Conservation (phyloP, 1,140 invertebrate species). For the Philotrypesis tridentata region DNA sequence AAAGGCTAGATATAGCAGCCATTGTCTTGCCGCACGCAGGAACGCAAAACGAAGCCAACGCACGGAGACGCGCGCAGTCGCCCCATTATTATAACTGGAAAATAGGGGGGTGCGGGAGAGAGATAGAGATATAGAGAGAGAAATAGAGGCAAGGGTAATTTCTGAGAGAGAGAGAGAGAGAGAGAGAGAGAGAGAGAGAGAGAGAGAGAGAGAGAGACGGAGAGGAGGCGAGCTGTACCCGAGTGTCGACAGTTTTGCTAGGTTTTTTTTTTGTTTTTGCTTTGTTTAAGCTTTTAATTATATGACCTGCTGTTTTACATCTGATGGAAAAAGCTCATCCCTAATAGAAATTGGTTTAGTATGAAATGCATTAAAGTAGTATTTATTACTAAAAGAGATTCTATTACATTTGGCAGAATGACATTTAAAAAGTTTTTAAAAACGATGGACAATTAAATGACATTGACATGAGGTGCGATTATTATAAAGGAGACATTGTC, state of each 20-base stretch:
- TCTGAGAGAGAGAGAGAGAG: not conserved
- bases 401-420: too few species aligned
- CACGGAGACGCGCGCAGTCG: conserved; percentile 45
- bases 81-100: conserved; percentile 63
- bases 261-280: not conserved
- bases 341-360: too few species aligned
- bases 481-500: too few species aligned
- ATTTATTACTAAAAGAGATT: too few species aligned
- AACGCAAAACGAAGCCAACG: conserved; percentile 58
- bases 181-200: conserved; percentile 48
- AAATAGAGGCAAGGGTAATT: conserved; percentile 41
- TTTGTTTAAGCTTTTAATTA: not conserved
- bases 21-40: conserved; percentile 65
- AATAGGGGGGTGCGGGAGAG: conserved; percentile 52
- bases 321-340: too few species aligned
- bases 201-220: not conserved
- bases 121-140: conserved; percentile 12
- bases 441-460: too few species aligned
- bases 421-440: too few species aligned
- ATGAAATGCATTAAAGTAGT: too few species aligned
- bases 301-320: not conserved
- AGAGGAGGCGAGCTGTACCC: not conserved
- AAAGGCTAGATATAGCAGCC: conserved; percentile 46
- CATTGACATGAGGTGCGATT: too few species aligned
- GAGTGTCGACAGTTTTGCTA: not conserved